Evolutionary conservation across 2,888 invertebrate species (phyloP).

Genomic region (Leptogaster cylindrica): DNA sequence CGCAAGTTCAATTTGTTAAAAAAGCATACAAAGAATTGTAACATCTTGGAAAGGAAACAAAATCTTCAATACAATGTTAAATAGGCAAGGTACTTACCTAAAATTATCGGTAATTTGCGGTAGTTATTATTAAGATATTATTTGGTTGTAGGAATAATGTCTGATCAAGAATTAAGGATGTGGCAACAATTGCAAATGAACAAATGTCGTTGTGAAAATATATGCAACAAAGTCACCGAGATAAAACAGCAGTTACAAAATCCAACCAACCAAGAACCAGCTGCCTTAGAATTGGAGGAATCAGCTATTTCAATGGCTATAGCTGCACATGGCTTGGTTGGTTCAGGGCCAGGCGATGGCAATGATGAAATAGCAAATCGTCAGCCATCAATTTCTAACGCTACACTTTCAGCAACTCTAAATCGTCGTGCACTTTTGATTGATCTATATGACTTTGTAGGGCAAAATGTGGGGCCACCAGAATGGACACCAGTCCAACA

Average conservation of each 20-base stretch:
- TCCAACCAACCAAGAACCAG: background rate
- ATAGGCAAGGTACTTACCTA: too few relatives aligned
- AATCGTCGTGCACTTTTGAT: too few relatives aligned
- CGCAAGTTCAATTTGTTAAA: too few relatives aligned
- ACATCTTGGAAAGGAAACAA: too few relatives aligned
- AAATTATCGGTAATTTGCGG: too few relatives aligned
- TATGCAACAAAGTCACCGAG: slow-evolving; percentile 45
- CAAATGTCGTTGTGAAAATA: slow-evolving; percentile 45
- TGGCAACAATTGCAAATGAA: slow-evolving; percentile 46
- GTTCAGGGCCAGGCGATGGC: background rate
- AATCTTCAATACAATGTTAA: too few relatives aligned
- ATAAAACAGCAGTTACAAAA: slow-evolving; percentile 22
- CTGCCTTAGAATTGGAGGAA: slow-evolving; percentile 41
- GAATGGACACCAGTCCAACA: background rate
- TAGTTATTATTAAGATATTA: too few relatives aligned
- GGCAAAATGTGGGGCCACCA: background rate
- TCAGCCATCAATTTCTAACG: background rate
- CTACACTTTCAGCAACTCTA: background rate
- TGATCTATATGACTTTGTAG: background rate
- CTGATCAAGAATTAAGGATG: slow-evolving; percentile 37
- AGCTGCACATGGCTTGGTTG: slow-evolving; percentile 44
- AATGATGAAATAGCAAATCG: background rate
- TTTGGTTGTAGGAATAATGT: slow-evolving; percentile 35
- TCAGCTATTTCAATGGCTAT: slow-evolving; percentile 48
- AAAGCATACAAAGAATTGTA: too few relatives aligned